Conservation (phyloP, 1,140 invertebrate genomes). For the Drosophila sturtevanti region DNA sequence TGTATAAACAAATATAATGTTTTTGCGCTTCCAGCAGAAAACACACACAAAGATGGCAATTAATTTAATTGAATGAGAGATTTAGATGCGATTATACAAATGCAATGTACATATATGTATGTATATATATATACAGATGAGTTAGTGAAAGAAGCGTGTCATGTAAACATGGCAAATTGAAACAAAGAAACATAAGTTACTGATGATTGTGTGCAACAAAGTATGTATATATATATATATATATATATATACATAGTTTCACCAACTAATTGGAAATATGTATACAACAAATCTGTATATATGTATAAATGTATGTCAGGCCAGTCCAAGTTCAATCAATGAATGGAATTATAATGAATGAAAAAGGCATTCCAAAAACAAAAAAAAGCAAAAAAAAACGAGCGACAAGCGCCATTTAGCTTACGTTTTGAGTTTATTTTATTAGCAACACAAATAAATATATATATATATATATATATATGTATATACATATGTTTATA, state of each 20-base stretch:
- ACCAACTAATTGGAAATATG: conserved; percentile 51
- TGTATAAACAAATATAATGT: conserved; percentile 49
- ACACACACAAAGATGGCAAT: conserved; percentile 54
- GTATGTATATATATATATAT: background rate
- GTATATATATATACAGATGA: background rate
- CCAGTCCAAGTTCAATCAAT: conserved; percentile 58
- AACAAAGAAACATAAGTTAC: conserved; percentile 48
- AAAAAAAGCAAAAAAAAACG: too few species aligned
- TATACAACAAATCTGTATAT: conserved; percentile 1
- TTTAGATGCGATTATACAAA: conserved; percentile 57
- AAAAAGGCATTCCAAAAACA: conserved; percentile 33
- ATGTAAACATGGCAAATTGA: conserved; percentile 46
- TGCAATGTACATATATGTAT: conserved; percentile 15
- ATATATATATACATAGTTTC: conserved; percentile 13
- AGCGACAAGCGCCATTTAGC: conserved; percentile 54
- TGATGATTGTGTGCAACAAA: conserved; percentile 22
- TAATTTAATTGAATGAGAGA: conserved; percentile 73
- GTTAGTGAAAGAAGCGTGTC: conserved; percentile 11
- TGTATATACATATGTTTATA: too few species aligned
- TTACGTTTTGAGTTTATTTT: conserved; percentile 27
- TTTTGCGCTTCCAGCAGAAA: conserved; percentile 43
- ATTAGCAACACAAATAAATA: background rate
- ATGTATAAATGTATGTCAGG: background rate
- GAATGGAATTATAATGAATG: conserved; percentile 68
- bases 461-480: too few species aligned